Evolutionary conservation across 2,113 vertebrate genomes (phyloP).

Genomic region (Periophthalmus modestus): DNA sequence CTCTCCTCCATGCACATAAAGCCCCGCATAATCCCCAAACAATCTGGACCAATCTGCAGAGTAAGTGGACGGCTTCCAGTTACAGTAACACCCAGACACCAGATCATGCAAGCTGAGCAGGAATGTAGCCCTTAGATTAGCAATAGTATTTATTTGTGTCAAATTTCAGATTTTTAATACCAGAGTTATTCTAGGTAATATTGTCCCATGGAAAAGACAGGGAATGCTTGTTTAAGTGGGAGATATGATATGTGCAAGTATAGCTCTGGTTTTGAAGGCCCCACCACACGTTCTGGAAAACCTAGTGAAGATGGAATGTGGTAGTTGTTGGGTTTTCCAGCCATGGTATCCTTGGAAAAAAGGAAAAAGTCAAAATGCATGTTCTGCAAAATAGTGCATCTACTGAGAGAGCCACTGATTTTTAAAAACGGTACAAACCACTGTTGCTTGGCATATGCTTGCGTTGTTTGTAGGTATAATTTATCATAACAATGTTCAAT

Average conservation of each 20-base stretch:
- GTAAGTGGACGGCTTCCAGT: conserved; percentile 70
- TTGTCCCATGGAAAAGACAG: conserved; percentile 1
- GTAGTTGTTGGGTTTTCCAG: not conserved
- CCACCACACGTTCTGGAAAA: conserved; percentile 3
- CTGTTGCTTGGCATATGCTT: not conserved
- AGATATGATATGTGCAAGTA: conserved; percentile 2
- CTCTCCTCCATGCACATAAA: conserved; percentile 57
- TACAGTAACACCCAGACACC: conserved; percentile 61
- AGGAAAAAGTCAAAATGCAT: not conserved
- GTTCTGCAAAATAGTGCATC: not conserved
- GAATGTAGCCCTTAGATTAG: conserved; percentile 37
- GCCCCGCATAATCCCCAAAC: conserved; percentile 74
- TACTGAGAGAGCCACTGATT: not conserved
- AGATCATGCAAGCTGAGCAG: conserved; percentile 14
- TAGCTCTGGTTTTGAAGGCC: conserved; percentile 1
- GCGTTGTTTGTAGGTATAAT: not conserved
- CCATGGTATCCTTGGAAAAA: conserved; percentile 1
- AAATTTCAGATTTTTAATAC: conserved; percentile 36
- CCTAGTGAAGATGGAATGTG: conserved; percentile 1
- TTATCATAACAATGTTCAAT: not conserved
- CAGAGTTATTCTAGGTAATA: conserved; percentile 16
- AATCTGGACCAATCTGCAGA: conserved; percentile 73
- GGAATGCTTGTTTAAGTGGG: not conserved
- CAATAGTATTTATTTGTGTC: conserved; percentile 51
- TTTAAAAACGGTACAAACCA: not conserved